Evolutionary conservation across 1,140 invertebrate genomes (phyloP).

Genomic region (Pseudoatta argentina): DNA sequence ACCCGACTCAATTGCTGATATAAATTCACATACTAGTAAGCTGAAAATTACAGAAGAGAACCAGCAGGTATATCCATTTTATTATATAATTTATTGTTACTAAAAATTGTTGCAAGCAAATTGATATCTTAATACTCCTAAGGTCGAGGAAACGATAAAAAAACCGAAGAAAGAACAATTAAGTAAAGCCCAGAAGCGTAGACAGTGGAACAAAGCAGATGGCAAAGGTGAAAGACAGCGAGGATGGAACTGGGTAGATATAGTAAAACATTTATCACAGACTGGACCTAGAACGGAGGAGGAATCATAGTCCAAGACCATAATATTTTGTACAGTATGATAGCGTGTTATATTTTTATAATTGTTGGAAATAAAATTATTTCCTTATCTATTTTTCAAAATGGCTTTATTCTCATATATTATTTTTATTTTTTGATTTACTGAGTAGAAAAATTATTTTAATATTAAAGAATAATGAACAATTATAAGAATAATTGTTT

Average conservation of each 20-base stretch:
- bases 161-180: conserved; percentile 93
- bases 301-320: conserved; percentile 77
- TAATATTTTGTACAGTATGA: conserved; percentile 78
- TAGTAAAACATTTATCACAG: conserved; percentile 98
- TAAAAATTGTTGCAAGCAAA: neutral
- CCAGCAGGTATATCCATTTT: conserved; percentile 71
- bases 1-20: conserved; percentile 86
- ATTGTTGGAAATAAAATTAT: conserved; percentile 76
- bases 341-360: conserved; percentile 80
- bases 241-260: conserved; percentile 98
- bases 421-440: neutral
- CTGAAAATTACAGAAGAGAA: conserved; percentile 76
- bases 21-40: conserved; percentile 76
- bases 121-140: neutral
- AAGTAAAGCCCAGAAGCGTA: conserved; percentile 96
- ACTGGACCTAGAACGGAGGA: conserved; percentile 88
- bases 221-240: conserved; percentile 93
- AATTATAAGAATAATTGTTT: conserved; percentile 35
- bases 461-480: conserved; percentile 44
- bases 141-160: conserved; percentile 84
- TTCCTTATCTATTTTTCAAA: conserved; percentile 61
- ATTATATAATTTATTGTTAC: neutral
- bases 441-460: conserved; percentile 31
- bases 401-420: conserved; percentile 54
- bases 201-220: conserved; percentile 94